These are phyloP conservation scores for Molanna angustata DNA, from an alignment of 2,888 invertebrate genomes.

Conservation along the genomic window DNA sequence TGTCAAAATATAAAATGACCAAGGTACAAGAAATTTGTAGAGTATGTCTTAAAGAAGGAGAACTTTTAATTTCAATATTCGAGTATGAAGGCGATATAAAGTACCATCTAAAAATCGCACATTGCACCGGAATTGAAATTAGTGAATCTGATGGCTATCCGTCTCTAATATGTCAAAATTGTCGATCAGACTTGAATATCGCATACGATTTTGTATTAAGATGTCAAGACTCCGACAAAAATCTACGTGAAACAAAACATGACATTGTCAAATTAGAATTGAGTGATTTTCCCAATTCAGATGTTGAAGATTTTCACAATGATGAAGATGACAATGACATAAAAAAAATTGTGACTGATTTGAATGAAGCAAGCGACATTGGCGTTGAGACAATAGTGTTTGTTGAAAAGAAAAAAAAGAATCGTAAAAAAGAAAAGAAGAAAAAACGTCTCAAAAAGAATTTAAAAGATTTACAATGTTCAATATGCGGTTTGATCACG, in stretches of 20 bases:
- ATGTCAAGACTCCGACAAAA: conserved; percentile 10
- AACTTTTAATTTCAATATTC: conserved; percentile 8
- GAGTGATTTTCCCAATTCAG: not conserved
- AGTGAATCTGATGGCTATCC: conserved; percentile 14
- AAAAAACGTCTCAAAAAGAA: conserved; percentile 8
- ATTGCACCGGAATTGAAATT: conserved; percentile 8
- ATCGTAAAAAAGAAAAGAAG: conserved; percentile 1
- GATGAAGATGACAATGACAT: not conserved
- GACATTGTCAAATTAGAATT: no score
- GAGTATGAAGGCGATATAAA: conserved; percentile 8
- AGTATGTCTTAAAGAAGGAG: conserved; percentile 10
- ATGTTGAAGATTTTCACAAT: conserved; percentile 6
- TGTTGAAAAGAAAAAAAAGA: conserved; percentile 4
- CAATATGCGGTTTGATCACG: conserved; percentile 14
- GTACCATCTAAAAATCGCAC: conserved; percentile 11
- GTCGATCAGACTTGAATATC: conserved; percentile 7
- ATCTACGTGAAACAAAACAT: not conserved
- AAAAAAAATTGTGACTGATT: no score
- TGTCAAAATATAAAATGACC: not conserved
- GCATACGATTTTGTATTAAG: conserved; percentile 20
- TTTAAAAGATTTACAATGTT: conserved; percentile 7
- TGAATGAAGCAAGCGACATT: conserved; percentile 5
- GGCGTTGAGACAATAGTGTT: not conserved
- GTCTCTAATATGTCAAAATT: conserved; percentile 11
- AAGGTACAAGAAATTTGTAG: conserved; percentile 9